phyloP scores from a whole-genome alignment of 2,888 invertebrate species.

The Eilema griseolum region DNA sequence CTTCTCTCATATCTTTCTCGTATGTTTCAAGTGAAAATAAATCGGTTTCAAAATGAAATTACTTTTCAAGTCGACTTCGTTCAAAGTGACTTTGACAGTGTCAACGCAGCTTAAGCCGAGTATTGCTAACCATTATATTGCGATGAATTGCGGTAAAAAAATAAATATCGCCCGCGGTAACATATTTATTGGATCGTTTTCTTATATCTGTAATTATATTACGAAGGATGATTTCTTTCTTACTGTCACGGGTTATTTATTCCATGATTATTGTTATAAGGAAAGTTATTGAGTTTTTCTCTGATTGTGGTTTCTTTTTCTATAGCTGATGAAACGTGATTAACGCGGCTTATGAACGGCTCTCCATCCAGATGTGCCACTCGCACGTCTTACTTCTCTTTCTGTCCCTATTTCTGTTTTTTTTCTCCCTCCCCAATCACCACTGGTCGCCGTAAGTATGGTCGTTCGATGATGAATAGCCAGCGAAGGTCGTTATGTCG shows the following conservation, averaged over 20 bases:
- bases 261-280: slow-evolving; percentile 9
- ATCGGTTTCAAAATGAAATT: background rate
- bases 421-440: background rate
- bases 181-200: slow-evolving; percentile 21
- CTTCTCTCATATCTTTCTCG: too few species aligned
- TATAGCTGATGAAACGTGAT: background rate
- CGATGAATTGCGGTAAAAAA: background rate
- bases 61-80: background rate
- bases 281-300: slow-evolving; percentile 1
- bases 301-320: background rate
- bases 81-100: background rate
- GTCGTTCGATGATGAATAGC: too few species aligned
- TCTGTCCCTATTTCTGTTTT: background rate
- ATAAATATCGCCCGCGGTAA: background rate
- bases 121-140: slow-evolving; percentile 17
- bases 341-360: background rate
- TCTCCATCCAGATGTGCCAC: background rate
- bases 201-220: slow-evolving; percentile 11
- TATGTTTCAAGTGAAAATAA: background rate
- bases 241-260: slow-evolving; percentile 11
- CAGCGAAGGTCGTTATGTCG: too few species aligned
- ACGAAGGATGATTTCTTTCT: slow-evolving; percentile 15
- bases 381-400: background rate
- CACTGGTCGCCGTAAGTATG: background rate
- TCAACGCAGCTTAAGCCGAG: slow-evolving; percentile 6